Conservation (phyloP, 2,888 invertebrate species). For the Amitus sp. region DNA sequence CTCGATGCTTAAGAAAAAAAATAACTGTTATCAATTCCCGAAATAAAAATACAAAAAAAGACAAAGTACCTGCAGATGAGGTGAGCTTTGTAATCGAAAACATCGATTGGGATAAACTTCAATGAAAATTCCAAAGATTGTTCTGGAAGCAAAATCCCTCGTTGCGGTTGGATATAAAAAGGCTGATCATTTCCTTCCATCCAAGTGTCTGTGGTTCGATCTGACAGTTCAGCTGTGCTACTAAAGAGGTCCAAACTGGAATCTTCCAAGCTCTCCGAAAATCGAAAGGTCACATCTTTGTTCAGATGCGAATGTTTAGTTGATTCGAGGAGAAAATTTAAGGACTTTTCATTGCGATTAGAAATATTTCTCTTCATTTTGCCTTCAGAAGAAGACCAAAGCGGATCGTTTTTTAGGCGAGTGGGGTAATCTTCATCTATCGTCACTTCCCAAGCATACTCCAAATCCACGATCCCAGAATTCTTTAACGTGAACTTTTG, state of each 20-base stretch:
- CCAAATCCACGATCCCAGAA: slow-evolving; percentile 44
- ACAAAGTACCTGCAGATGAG: slow-evolving; percentile 66
- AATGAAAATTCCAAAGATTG: slow-evolving; percentile 65
- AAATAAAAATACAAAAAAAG: background rate
- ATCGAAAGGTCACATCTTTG: background rate
- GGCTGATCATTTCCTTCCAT: slow-evolving; percentile 62
- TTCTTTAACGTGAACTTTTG: slow-evolving; percentile 48
- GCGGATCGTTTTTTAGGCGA: slow-evolving; percentile 26
- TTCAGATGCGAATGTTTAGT: slow-evolving; percentile 27
- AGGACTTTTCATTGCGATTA: too few species aligned
- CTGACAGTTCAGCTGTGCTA: slow-evolving; percentile 45
- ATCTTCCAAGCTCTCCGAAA: background rate
- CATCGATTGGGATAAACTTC: slow-evolving; percentile 70
- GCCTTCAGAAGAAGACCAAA: background rate
- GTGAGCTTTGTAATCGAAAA: slow-evolving; percentile 68
- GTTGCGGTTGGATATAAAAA: slow-evolving; percentile 68
- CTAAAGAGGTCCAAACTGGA: slow-evolving; percentile 47
- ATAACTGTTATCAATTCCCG: background rate
- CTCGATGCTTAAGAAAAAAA: slow-evolving; percentile 60
- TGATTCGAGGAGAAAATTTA: slow-evolving; percentile 10
- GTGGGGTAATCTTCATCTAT: slow-evolving; percentile 51
- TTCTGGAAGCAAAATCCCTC: slow-evolving; percentile 66
- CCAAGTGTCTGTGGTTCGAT: slow-evolving; percentile 51
- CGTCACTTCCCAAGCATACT: slow-evolving; percentile 49
- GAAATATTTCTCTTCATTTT: background rate